phyloP scores from a whole-genome alignment of 1,140 invertebrate species.

The Xylocopa sonorina region DNA sequence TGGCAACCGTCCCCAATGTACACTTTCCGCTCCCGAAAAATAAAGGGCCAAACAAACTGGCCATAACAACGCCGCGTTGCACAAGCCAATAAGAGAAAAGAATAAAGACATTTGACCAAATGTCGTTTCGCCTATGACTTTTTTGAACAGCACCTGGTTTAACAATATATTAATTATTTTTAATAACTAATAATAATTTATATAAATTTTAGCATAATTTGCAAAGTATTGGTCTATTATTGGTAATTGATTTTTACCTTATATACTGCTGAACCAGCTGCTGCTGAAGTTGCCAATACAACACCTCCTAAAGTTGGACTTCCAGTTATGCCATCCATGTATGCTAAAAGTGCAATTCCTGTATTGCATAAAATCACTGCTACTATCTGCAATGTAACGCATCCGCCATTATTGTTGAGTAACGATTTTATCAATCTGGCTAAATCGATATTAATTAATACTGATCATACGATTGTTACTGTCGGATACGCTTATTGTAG shows the following conservation, averaged over 20 bases:
- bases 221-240: no score
- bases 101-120: conserved; percentile 94
- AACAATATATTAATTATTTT: not conserved
- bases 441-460: not conserved
- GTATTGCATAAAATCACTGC: conserved; percentile 97
- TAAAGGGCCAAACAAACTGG: conserved; percentile 92
- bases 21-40: conserved; percentile 91
- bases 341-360: conserved; percentile 95
- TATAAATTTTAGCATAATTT: no score
- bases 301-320: conserved; percentile 95
- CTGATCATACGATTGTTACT: not conserved
- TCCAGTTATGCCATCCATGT: conserved; percentile 96
- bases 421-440: not conserved
- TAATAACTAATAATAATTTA: no score
- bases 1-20: conserved; percentile 89
- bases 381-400: conserved; percentile 88
- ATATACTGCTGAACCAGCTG: conserved; percentile 95
- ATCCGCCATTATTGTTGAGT: conserved; percentile 7
- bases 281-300: conserved; percentile 93
- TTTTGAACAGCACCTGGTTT: conserved; percentile 91
- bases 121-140: conserved; percentile 94
- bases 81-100: conserved; percentile 92
- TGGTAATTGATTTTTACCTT: conserved; percentile 84
- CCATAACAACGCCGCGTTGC: conserved; percentile 93
- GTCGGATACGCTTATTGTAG: no score